Percentiles rank a stretch among this genome's conserved stretches.
These are phyloP conservation scores for Prunella strophiata DNA, from an alignment of 2,797 vertebrate species.

Conservation along the genomic window DNA sequence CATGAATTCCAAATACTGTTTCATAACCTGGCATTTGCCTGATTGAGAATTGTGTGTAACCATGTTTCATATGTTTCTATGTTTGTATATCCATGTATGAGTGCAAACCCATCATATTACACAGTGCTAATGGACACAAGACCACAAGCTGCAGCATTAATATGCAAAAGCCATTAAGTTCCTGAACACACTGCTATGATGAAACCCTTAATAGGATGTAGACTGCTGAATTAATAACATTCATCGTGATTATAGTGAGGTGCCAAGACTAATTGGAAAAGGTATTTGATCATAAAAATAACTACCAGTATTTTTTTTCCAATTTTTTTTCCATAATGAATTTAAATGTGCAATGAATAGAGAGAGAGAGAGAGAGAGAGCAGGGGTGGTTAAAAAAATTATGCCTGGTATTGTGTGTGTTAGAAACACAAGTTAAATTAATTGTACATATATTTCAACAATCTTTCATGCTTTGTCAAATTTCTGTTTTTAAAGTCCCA, in stretches of 20 bases:
- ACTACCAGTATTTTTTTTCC: constrained; percentile 22
- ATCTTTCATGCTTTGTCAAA: neutral
- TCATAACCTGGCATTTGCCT: neutral
- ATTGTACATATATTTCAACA: constrained; percentile 35
- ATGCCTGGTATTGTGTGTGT: neutral
- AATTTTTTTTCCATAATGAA: constrained; percentile 15
- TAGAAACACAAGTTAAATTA: constrained; percentile 48
- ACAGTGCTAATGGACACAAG: neutral
- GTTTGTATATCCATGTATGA: neutral
- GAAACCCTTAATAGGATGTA: constrained; percentile 43
- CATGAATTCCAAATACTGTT: neutral
- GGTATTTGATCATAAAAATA: constrained; percentile 69
- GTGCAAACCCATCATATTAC: neutral
- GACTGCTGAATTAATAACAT: constrained; percentile 70
- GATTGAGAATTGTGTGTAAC: neutral
- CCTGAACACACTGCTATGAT: constrained; percentile 42
- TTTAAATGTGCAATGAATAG: constrained; percentile 53
- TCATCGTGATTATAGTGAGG: constrained; percentile 64
- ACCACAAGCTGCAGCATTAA: constrained; percentile 10
- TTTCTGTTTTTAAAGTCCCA: neutral
- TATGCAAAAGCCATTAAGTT: constrained; percentile 55
- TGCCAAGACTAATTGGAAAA: constrained; percentile 70
- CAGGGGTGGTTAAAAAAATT: constrained; percentile 31
- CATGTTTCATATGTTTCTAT: neutral
- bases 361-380: neutral